Evolutionary conservation across 2,888 invertebrate genomes (phyloP), one percentile per base, ranked within the genome.

Genomic region (Cyaniris semiargus): DNA sequence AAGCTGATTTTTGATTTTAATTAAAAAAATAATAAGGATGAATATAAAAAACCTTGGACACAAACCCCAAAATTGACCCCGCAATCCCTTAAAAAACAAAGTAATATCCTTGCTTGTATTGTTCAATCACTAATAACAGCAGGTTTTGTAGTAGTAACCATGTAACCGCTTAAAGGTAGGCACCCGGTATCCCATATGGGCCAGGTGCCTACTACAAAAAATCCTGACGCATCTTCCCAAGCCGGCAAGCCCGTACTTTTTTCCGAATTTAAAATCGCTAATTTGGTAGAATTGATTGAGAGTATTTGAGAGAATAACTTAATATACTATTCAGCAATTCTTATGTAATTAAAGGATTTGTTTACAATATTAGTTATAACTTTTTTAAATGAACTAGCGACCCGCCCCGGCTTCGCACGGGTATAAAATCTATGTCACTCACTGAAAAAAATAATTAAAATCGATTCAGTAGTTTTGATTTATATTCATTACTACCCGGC

Each of bases 191-290:
- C 15, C 66, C 66, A 66, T 27, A 66, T 27, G 66, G 66, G 31
- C 66, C 66, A 66, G 66, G 66, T 66, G 66, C 6, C 6, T 66
- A 15, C 27, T 15, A 66, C 66, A 66, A 66, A 66, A 66, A 66
- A 15, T 31, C 27, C 66, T 31, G 27, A 18, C 27, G 66, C 27
- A 66, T 66, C 27, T 66, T 15, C 6, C 27, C 13, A 10, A 66
- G 23, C 10, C 27, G 7, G 5, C 13, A 27, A 31, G 66, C 1
- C 5, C 1, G 31, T 18, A 15, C 4, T 27, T 66, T 31, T 31
- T 27, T 66, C 15, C 66, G 23, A 66, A 5, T 18, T 31, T 27
- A 6, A 66, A 66, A 66, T 13, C 15, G 15, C 4, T 23, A 13
- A 10, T 60, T 66, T 66, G 27, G 13, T 15, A 27, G 8, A 60